A percentile compares a stretch with the other conserved stretches of the same genome.
phyloP scores from a whole-genome alignment of 2,888 invertebrate genomes.

The Anoplius nigerrimus region DNA sequence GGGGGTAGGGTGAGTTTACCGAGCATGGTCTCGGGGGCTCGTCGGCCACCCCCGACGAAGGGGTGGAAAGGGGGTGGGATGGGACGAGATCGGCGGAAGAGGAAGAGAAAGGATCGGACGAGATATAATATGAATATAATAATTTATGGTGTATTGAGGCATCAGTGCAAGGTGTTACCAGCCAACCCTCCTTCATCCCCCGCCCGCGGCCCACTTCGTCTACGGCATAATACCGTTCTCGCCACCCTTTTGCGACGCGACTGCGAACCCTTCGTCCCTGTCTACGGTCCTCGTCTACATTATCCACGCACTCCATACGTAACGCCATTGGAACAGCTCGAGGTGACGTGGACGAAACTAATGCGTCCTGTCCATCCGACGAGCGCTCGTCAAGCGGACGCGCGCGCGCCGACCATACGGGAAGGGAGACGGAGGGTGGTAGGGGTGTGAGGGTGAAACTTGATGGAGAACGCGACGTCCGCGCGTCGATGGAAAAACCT shows the following conservation, averaged over 20 bases:
- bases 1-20: slow-evolving; percentile 36
- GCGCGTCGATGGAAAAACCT: too few species aligned
- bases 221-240: slow-evolving; percentile 18
- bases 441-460: slow-evolving; percentile 21
- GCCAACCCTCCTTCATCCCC: slow-evolving; percentile 48
- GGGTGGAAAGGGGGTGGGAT: slow-evolving; percentile 2
- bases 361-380: slow-evolving; percentile 37
- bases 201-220: slow-evolving; percentile 18
- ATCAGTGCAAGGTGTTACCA: slow-evolving; percentile 68
- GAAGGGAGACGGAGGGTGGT: slow-evolving; percentile 15
- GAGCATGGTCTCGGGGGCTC: slow-evolving; percentile 5
- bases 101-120: slow-evolving; percentile 21
- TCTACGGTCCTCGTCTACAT: slow-evolving; percentile 46
- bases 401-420: background rate
- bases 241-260: slow-evolving; percentile 19
- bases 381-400: background rate
- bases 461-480: slow-evolving; percentile 10
- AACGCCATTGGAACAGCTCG: slow-evolving; percentile 51
- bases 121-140: slow-evolving; percentile 64
- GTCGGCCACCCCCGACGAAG: background rate
- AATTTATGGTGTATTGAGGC: slow-evolving; percentile 68
- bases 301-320: slow-evolving; percentile 61
- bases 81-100: slow-evolving; percentile 8
- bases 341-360: slow-evolving; percentile 55
- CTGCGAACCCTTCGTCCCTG: slow-evolving; percentile 14